Conservation (phyloP, 30 jellyfish, hydroid and myxozoan genomes). For the Clytia hemisphaerica region DNA sequence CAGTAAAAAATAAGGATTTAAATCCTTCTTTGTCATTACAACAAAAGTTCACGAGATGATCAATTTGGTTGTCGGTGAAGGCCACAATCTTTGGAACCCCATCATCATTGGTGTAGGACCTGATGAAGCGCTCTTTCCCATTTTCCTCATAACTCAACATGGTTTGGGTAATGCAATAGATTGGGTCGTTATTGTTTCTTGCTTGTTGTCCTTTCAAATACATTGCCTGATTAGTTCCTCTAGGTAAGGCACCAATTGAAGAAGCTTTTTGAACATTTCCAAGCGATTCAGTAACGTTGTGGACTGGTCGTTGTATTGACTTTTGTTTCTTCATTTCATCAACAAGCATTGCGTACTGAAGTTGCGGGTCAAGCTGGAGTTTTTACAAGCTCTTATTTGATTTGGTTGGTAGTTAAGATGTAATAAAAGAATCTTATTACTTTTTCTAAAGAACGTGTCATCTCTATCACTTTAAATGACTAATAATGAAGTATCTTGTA, state of each 20-base stretch:
- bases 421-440: too few species aligned
- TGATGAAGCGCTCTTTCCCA: background rate
- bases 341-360: constrained; percentile 16
- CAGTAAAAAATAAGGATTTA: background rate
- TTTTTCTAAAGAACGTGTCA: too few species aligned
- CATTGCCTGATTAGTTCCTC: constrained; percentile 3
- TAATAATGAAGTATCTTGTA: too few species aligned
- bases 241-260: constrained; percentile 9
- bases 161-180: background rate
- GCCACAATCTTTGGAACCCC: background rate
- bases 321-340: constrained; percentile 4
- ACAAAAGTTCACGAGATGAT: background rate
- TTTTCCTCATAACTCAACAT: too few species aligned
- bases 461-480: too few species aligned
- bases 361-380: too few species aligned
- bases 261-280: background rate
- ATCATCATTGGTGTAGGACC: constrained; percentile 13
- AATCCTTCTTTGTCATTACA: background rate
- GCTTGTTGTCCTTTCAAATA: background rate
- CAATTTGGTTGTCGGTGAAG: background rate
- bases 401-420: too few species aligned
- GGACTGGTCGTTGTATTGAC: background rate
- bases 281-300: background rate
- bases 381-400: too few species aligned
- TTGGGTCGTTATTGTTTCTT: background rate